Evolutionary conservation across 2,797 vertebrate genomes (phyloP), one percentile per base, ranked within the genome.

Genomic region (Australoheros facetus): DNA sequence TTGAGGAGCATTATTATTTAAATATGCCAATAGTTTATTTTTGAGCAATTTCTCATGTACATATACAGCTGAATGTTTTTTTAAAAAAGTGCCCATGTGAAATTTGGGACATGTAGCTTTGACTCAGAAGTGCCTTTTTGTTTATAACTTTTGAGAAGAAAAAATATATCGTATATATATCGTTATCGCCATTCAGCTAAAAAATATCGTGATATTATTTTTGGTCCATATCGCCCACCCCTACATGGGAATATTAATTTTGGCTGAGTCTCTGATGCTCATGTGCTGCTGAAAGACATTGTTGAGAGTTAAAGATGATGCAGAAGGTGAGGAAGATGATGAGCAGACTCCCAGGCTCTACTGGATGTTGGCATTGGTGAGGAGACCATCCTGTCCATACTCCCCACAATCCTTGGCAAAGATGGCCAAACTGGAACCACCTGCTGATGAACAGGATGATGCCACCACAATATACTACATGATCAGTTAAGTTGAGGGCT

Each of bases 241-340:
- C n/a, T n/a, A n/a, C 0, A 97, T 98, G 71, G 98, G 98, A 90
- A 99, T 97, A 93, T 94, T 97, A 96, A 99, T 97, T 92, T 99
- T 99, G 81, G 97, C 97, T 0, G 98, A 97, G 0, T 99, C 98
- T 0, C 96, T 92, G 85, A 99, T 83, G 0, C 89, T 98, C 28
- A 97, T 90, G 1, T 99, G 98, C 3, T 96, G 94, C 93, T 99
- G 96, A 1, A 99, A 99, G 64, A 97, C 95, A 0, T 97, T 99
- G 94, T 97, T 99, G 75, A 98, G 97, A 0, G 97, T 98, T 87
- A 94, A 96, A 30, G 7, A 7, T 7, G 32, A 32, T 32, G 32
- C 32, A 32, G 32, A 32, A 32, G 7, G 32, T 32, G 32, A 98
- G 90, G 93, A 99, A 98, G 91, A 99, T 0, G n/a, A 99, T 39